Base-by-base conservation (phyloP, 2,888 invertebrate genomes). In the Diarsia brunnea region DNA sequence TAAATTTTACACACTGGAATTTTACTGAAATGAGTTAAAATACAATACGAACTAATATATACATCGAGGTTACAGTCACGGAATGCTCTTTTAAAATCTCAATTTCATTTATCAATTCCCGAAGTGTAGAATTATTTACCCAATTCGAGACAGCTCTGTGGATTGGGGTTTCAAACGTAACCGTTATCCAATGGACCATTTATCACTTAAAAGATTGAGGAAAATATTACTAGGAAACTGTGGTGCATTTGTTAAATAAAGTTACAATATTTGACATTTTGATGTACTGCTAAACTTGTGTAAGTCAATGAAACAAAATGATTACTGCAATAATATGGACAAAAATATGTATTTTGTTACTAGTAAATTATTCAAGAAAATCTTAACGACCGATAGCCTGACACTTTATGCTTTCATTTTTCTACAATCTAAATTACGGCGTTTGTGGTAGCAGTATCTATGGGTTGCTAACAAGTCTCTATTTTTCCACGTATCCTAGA, bases 101-200 rank as follows among this genome's bases (percentile, higher is more conserved):
- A 12, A 51, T n/a, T 4, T 38, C 19, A 70, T 78, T 47, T 16
- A 78, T 65, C 55, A 69, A 51, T 58, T 63, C 12, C n/a, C 43
- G 8, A 12, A 24, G 43, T n/a, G 64, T 51, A 47, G 31, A 47
- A 60, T 75, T 53, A 68, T 38, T 60, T 43, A 58, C 53, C 8
- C 10, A 47, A 55, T 49, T 38, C 51, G 16, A 67, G 61, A 64
- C 43, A 38, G 53, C 65, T 47, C 24, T 16, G 58, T 21, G 55
- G 69, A 11, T 65, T 71, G 58, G 47, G 21, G 4, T 58, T 49
- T 51, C 24, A 51, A 67, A 27, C 12, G 47, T 38, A 68, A 60
- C 58, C 21, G 58, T 53, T 75, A 64, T 68, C 45, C 55, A 31
- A 24, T 47, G 16, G 19, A 61, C 51, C 64, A 78, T 82, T 71